Base-by-base conservation (phyloP, 2,797 vertebrate genomes). In the Argya squamiceps region DNA sequence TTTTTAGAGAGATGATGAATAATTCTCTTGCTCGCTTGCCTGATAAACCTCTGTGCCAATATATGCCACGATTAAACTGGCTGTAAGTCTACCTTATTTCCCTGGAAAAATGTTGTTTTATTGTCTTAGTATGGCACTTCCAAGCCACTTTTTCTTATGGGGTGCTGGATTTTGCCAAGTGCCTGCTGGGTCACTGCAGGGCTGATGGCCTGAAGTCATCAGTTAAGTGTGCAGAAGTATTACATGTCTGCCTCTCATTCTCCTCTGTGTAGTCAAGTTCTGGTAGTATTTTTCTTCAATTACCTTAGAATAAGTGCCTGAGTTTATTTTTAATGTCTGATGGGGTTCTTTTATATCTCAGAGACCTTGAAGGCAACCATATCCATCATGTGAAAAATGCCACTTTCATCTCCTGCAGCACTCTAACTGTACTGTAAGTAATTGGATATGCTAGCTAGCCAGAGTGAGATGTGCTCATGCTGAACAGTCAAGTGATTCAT, bases 351-450 rank as follows among this genome's bases (percentile, higher is more conserved):
- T 97, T 97, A 32, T 97, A 55, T 96, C 95, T 84, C 95, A 99
- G 99, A 65, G 99, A 99, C 91, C 97, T 99, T 94, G 99, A 99
- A 97, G 99, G 98, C 89, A 99, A 99, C 97, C 98, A 98, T 71
- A 99, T 99, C 64, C 98, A 98, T 96, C 98, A 96, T n/a, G 98
- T 99, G 96, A 98, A 98, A 95, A 99, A 99, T 69, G 83, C 92
- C 76, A 99, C 99, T 64, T 99, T 99, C 96, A 97, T 96, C 83
- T 99, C 99, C 63, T 99, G 99, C 98, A 98, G 82, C 84, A 98
- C 98, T 97, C 97, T 99, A 95, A 99, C 99, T 87, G 99, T 99
- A 81, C 98, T 99, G 99, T 99, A 98, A 99, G 99, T 99, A 98
- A 95, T 27, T 56, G 34, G 69, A 65, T 81, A 52, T 22, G n/a